These are phyloP conservation scores for Eucriotettix oculatus DNA, from an alignment of 2,888 invertebrate species.

Conservation along the genomic window DNA sequence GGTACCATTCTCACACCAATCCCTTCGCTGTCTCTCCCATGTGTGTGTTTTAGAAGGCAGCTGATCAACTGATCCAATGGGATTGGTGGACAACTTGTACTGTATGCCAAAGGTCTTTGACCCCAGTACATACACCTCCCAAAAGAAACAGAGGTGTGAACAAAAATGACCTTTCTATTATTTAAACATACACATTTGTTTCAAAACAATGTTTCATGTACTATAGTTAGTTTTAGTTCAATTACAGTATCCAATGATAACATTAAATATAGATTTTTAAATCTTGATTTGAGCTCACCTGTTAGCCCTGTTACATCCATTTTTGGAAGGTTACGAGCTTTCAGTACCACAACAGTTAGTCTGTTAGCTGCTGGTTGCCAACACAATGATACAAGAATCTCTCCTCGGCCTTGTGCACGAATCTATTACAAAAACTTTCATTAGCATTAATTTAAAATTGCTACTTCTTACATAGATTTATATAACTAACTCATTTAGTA, in stretches of 20 bases:
- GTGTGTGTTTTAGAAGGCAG: too few relatives aligned
- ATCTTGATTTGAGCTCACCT: slow-evolving; percentile 21
- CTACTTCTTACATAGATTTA: neutral
- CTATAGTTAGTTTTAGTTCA: neutral
- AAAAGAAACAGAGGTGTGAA: too few relatives aligned
- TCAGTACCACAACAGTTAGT: slow-evolving; percentile 89
- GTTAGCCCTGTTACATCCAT: slow-evolving; percentile 96
- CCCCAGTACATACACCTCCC: too few relatives aligned
- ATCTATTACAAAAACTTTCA: slow-evolving; percentile 39
- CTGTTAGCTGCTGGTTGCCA: slow-evolving; percentile 96
- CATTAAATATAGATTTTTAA: neutral
- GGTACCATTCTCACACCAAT: too few relatives aligned
- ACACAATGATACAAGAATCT: slow-evolving; percentile 87
- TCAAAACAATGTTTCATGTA: neutral
- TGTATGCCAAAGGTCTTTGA: too few relatives aligned
- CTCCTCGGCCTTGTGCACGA: slow-evolving; percentile 83
- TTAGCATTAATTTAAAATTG: slow-evolving; percentile 8
- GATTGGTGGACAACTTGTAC: too few relatives aligned
- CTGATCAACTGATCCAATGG: too few relatives aligned
- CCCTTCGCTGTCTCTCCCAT: too few relatives aligned
- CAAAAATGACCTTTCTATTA: too few relatives aligned
- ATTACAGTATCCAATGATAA: too few relatives aligned
- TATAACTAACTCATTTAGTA: neutral
- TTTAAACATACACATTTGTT: neutral
- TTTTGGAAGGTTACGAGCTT: slow-evolving; percentile 92